A percentile compares a stretch with the other conserved stretches of the same genome.
phyloP scores from a whole-genome alignment of 2,888 invertebrate genomes.

The Macrosoma leucophasiata region DNA sequence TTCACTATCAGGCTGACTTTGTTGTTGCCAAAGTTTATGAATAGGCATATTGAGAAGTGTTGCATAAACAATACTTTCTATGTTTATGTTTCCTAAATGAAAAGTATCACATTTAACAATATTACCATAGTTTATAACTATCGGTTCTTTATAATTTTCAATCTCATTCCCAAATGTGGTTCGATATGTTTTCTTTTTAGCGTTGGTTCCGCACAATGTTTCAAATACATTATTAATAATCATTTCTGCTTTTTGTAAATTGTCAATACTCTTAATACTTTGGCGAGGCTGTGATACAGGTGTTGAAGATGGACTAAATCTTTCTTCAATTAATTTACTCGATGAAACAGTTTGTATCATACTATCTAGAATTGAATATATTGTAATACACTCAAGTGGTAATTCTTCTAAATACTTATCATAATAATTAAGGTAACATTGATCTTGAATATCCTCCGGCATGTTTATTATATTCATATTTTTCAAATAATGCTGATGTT shows the following conservation, averaged over 20 bases:
- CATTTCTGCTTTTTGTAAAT: slow-evolving; percentile 39
- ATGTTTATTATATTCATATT: slow-evolving; percentile 59
- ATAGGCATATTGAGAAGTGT: slow-evolving; percentile 51
- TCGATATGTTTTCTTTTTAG: slow-evolving; percentile 45
- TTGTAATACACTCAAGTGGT: slow-evolving; percentile 52
- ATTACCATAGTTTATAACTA: slow-evolving; percentile 54
- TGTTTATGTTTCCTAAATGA: slow-evolving; percentile 53
- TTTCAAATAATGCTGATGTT: slow-evolving; percentile 61
- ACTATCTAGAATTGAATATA: slow-evolving; percentile 51
- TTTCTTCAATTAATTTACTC: slow-evolving; percentile 27
- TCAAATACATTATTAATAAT: slow-evolving; percentile 49
- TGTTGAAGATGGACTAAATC: slow-evolving; percentile 35
- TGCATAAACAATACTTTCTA: slow-evolving; percentile 46
- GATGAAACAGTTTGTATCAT: slow-evolving; percentile 45
- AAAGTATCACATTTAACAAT: slow-evolving; percentile 49
- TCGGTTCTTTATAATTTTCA: slow-evolving; percentile 50
- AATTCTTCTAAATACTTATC: slow-evolving; percentile 36
- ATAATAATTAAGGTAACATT: slow-evolving; percentile 33
- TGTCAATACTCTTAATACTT: slow-evolving; percentile 30
- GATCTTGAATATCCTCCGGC: slow-evolving; percentile 33
- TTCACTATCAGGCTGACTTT: slow-evolving; percentile 35
- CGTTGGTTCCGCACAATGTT: slow-evolving; percentile 44
- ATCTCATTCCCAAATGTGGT: slow-evolving; percentile 56
- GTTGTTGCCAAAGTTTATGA: slow-evolving; percentile 47
- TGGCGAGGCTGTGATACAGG: slow-evolving; percentile 26